Base-by-base conservation (phyloP, 2,797 vertebrate genomes). In the Delichon dasypus region DNA sequence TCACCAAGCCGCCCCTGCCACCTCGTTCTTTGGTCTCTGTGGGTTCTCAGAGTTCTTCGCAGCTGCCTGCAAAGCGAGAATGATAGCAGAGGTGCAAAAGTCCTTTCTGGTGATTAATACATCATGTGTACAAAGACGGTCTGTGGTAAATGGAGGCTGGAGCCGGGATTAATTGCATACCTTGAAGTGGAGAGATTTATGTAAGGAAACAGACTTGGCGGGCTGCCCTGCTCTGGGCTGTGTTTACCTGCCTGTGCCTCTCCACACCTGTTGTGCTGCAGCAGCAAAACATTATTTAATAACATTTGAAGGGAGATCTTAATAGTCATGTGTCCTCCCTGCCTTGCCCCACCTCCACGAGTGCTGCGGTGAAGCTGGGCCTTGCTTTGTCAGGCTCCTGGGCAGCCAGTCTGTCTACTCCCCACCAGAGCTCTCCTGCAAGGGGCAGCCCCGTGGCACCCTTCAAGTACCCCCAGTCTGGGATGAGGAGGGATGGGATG, bases 111-210 rank as follows among this genome's bases (percentile, higher is more conserved):
- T 96, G 96, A 97, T 97, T 96, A 97, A 97, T 97, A 50, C 64
- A 90, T 89, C 85, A 86, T 89, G 81, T 89, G 93, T 94, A 97
- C 95, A 95, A 97, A 96, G 95, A 82, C 96, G 85, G 90, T 81
- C 87, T 96, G 92, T 97, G 95, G 94, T 85, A 81, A 97, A 95
- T 0, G 6, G 95, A 95, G 82, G 93, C 96, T 94, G 89, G 95
- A 97, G 95, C 94, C 83, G 7, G 94, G 96, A 97, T 97, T 96
- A 97, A 97, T 97, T 97, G 95, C 94, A 91, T 96, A 91, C 96
- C 91, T 97, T 97, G 94, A 95, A 97, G 95, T 94, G 93, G 94
- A 96, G 94, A 95, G 95, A 97, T 97, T 97, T 97, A 96, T 95
- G 95, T 96, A 96, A 97, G 96, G 93, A 97, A 97, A 93, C 92